Evolutionary conservation across 2,888 invertebrate species (phyloP), one percentile per base, ranked within the genome.

Genomic region (Acanthoscelides obtectus): DNA sequence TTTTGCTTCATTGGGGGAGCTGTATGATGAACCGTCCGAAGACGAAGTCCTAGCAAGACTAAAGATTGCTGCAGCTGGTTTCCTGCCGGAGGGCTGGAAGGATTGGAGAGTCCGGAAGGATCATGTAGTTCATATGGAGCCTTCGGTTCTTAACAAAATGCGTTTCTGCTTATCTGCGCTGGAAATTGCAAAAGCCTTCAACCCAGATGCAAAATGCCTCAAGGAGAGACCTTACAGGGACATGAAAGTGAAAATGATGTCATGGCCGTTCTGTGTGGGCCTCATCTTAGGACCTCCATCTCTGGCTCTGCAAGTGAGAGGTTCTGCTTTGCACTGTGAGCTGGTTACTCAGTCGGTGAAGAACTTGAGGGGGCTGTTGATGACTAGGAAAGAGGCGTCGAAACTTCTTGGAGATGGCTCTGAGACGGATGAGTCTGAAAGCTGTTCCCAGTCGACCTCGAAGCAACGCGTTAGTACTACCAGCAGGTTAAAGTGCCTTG

Each of bases 261-360:
- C 74, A 17, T 80, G 79, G 80, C 73, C 75, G 17, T 72, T 80
- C n/a, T 79, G 78, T 71, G 66, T 72, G 20, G 78, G 75, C n/a
- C 71, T 76, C 12, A 22, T 67, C 21, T n/a, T 27, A 1, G 68
- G 64, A 19, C 22, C 68, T 0, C 20, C 63, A 6, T 20, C 64
- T 12, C 5, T 64, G n/a, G 65, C 65, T n/a, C n/a, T 20, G 3
- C n/a, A 64, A 64, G 65, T 64, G 20, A 64, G 65, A 20, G 65
- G 25, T 5, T 25, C 25, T 3, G 25, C 4, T 5, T 6, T 25
- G 25, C 25, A 25, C 6, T 25, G 25, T 25, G 25, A 25, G 6
- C 25, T 25, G 4, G 25, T 25, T 25, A 6, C 25, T 5, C 25
- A 25, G 6, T 25, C 25, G 3, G 25, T 25, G 6, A 25, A 25